These are phyloP conservation scores for Lithobates pipiens DNA, from an alignment of 2,797 vertebrate species.

Conservation along the genomic window DNA sequence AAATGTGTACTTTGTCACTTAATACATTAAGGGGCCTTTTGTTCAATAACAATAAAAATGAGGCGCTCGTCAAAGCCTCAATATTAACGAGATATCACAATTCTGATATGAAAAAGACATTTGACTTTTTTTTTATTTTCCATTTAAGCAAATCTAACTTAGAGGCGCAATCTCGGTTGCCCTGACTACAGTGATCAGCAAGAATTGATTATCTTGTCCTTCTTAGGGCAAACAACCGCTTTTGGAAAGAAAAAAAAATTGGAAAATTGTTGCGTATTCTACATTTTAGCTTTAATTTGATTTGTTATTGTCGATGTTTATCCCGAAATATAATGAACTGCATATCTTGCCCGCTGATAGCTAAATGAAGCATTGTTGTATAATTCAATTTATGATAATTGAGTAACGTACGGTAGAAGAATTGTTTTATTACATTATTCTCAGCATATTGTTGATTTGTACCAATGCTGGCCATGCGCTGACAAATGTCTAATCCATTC, in stretches of 20 bases:
- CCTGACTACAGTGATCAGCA: slow-evolving; percentile 63
- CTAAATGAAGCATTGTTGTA: background rate
- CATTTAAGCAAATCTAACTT: slow-evolving; percentile 55
- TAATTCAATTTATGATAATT: background rate
- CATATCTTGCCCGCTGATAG: slow-evolving; percentile 2
- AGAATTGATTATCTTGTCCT: slow-evolving; percentile 69
- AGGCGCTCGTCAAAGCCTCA: slow-evolving; percentile 38
- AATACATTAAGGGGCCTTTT: slow-evolving; percentile 58
- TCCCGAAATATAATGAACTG: slow-evolving; percentile 46
- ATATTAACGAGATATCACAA: slow-evolving; percentile 23
- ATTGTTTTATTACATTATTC: slow-evolving; percentile 4
- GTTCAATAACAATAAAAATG: slow-evolving; percentile 58
- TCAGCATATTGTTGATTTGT: too few relatives aligned
- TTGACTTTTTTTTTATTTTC: slow-evolving; percentile 47
- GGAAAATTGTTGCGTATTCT: slow-evolving; percentile 64
- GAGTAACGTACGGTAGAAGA: background rate
- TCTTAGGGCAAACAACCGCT: slow-evolving; percentile 66
- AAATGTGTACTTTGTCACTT: slow-evolving; percentile 60
- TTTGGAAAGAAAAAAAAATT: slow-evolving; percentile 68
- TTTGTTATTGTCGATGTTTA: slow-evolving; percentile 20
- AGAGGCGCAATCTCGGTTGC: slow-evolving; percentile 63
- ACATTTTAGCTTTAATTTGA: slow-evolving; percentile 63
- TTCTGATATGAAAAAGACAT: slow-evolving; percentile 11
- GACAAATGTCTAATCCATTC: too few relatives aligned
- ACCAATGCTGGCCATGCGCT: too few relatives aligned